A percentile compares a stretch with the other conserved stretches of the same genome.
These are phyloP conservation scores for Rhodinocichla rosea DNA, from an alignment of 2,113 vertebrate species.

Conservation along the genomic window DNA sequence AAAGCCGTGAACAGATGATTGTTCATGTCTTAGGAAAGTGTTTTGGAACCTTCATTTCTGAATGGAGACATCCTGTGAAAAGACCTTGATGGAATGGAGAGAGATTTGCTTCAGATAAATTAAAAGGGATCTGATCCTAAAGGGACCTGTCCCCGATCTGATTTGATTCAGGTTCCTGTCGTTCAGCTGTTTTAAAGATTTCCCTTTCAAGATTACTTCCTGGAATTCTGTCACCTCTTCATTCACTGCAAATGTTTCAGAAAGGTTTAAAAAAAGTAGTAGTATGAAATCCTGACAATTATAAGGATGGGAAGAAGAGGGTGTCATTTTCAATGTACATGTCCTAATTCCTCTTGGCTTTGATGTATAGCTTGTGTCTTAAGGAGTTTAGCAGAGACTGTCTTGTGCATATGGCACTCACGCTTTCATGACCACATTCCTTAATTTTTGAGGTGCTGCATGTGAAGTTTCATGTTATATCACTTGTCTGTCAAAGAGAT, in stretches of 20 bases:
- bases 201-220: conserved; percentile 2
- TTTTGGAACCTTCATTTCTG: not conserved
- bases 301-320: not conserved
- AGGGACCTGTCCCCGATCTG: not conserved
- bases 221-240: conserved; percentile 18
- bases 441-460: not conserved
- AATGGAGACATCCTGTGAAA: not conserved
- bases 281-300: conserved; percentile 1
- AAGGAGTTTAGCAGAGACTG: not conserved
- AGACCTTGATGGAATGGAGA: not conserved
- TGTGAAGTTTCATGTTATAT: not conserved
- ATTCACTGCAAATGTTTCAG: not conserved
- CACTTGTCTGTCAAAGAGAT: not conserved
- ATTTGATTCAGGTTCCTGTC: conserved; percentile 25
- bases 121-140: conserved; percentile 2
- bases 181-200: not conserved
- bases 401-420: not conserved
- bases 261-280: not conserved
- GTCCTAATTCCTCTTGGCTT: conserved; percentile 33
- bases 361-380: conserved; percentile 1
- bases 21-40: not conserved
- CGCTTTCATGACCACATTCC: not conserved
- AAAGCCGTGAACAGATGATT: not conserved
- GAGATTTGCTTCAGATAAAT: not conserved
- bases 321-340: not conserved